Percentiles rank a stretch among this genome's conserved stretches.
Evolutionary conservation across 2,888 invertebrate genomes (phyloP).

Genomic region (Conus canariensis): DNA sequence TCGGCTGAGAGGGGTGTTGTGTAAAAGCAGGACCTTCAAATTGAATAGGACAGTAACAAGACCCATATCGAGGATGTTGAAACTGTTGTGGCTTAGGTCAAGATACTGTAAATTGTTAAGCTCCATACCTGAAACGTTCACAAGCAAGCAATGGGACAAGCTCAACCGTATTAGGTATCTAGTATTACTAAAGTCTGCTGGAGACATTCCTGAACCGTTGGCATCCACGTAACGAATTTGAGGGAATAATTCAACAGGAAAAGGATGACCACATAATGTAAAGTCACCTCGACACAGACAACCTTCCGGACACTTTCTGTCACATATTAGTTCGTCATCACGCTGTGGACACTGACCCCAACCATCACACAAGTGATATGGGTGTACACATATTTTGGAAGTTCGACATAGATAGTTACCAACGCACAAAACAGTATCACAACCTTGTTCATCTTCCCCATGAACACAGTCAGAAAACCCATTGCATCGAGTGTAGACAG

Average conservation of each 20-base stretch:
- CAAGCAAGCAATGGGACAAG: not conserved
- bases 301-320: slow-evolving; percentile 9
- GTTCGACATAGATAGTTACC: slow-evolving; percentile 14
- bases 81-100: not conserved
- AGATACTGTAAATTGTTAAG: not conserved
- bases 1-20: not conserved
- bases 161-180: not conserved
- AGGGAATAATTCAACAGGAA: not conserved
- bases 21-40: not conserved
- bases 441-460: slow-evolving; percentile 19
- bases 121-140: not conserved
- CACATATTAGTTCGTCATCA: slow-evolving; percentile 30
- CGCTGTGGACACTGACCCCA: slow-evolving; percentile 21
- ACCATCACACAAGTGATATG: slow-evolving; percentile 26
- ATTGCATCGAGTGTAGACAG: slow-evolving; percentile 30
- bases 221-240: slow-evolving; percentile 21
- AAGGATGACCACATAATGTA: not conserved
- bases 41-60: not conserved
- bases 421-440: not conserved
- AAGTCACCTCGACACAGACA: slow-evolving; percentile 19
- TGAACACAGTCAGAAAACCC: slow-evolving; percentile 7
- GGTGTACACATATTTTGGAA: slow-evolving; percentile 28
- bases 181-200: not conserved
- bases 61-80: not conserved
- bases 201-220: not conserved